A percentile compares a stretch with the other conserved stretches of the same genome.
These are phyloP conservation scores for Adelges cooleyi DNA, from an alignment of 1,140 invertebrate species.

Conservation along the genomic window DNA sequence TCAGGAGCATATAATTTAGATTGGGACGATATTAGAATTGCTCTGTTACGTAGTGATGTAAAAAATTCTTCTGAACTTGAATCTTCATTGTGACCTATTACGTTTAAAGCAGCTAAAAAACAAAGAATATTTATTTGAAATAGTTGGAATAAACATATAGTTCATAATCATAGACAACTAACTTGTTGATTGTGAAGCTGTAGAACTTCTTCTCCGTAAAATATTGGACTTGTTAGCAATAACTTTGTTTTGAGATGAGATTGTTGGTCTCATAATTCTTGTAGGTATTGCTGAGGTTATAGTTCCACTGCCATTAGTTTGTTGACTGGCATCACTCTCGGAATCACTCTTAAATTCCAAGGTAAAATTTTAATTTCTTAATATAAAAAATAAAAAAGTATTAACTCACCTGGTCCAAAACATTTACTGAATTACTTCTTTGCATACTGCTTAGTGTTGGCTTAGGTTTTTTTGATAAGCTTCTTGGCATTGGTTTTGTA, in stretches of 20 bases:
- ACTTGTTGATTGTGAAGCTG: constrained; percentile 14
- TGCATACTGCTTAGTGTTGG: neutral
- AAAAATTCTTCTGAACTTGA: constrained; percentile 56
- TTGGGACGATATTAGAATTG: neutral
- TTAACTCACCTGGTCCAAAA: neutral
- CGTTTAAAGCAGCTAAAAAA: constrained; percentile 48
- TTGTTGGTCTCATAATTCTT: constrained; percentile 57
- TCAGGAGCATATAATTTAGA: neutral
- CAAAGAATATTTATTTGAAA: neutral
- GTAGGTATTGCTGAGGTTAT: constrained; percentile 2
- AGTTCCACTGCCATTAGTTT: neutral
- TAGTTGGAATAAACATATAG: neutral
- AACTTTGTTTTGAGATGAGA: constrained; percentile 65
- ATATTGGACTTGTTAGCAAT: constrained; percentile 10
- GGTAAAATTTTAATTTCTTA: too few species aligned
- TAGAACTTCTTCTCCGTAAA: neutral
- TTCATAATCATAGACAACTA: neutral
- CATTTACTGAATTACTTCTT: neutral
- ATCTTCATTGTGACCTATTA: constrained; percentile 54
- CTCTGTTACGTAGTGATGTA: neutral
- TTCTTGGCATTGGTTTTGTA: constrained; percentile 7
- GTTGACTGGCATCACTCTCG: constrained; percentile 2
- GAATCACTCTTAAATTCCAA: constrained; percentile 2
- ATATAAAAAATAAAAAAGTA: too few species aligned
- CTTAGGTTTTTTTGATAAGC: constrained; percentile 2